Evolutionary conservation across 1,140 invertebrate species (phyloP).

Genomic region (Riptortus pedestris): DNA sequence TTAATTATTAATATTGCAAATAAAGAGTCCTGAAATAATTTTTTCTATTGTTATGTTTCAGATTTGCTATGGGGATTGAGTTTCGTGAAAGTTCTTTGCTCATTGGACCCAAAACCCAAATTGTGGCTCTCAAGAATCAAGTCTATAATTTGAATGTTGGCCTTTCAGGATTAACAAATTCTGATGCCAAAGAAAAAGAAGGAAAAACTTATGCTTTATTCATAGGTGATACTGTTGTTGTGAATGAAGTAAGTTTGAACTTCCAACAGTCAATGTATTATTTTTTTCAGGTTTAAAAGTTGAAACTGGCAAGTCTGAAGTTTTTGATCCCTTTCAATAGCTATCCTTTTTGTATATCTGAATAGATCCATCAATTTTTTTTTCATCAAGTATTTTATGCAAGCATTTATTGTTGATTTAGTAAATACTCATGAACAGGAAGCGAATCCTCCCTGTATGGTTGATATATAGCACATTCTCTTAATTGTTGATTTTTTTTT

Average conservation of each 20-base stretch:
- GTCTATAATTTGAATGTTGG: constrained; percentile 94
- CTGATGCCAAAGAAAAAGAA: constrained; percentile 69
- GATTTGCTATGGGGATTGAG: constrained; percentile 94
- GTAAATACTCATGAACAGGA: no score
- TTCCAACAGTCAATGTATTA: neutral
- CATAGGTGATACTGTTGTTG: constrained; percentile 91
- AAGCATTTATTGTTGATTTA: no score
- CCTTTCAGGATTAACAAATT: constrained; percentile 76
- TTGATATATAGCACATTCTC: no score
- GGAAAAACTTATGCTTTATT: constrained; percentile 89
- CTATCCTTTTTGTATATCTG: no score
- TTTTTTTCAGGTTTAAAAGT: neutral
- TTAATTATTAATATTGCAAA: neutral
- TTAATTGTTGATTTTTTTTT: no score
- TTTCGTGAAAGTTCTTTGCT: constrained; percentile 90
- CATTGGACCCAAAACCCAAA: constrained; percentile 79
- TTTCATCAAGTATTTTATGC: no score
- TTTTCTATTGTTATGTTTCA: constrained; percentile 35
- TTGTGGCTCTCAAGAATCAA: constrained; percentile 84
- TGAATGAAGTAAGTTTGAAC: constrained; percentile 59
- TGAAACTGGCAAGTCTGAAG: no score
- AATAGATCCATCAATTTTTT: no score
- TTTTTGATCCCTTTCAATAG: no score
- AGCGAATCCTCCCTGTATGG: no score
- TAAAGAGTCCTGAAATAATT: no score